phyloP scores from a whole-genome alignment of 2,113 vertebrate species.

The Phrynosoma blainvillii region DNA sequence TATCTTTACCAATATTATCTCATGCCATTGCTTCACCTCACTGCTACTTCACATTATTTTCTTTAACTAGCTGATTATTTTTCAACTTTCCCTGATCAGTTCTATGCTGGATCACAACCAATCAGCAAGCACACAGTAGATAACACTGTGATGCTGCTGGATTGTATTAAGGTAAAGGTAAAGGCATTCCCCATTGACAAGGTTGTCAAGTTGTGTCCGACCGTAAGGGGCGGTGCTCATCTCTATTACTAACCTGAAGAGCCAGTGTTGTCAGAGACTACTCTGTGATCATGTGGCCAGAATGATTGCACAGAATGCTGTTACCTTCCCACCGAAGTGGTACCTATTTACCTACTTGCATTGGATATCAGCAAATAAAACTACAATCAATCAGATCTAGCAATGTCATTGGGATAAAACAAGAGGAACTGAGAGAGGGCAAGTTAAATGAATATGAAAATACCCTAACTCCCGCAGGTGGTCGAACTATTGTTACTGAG shows the following conservation, averaged over 20 bases:
- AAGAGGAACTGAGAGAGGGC: neutral
- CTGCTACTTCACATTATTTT: neutral
- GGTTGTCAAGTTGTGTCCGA: too few relatives aligned
- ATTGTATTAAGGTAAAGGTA: neutral
- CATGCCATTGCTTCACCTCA: neutral
- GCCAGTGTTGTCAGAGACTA: too few relatives aligned
- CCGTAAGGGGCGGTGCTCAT: too few relatives aligned
- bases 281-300: too few relatives aligned
- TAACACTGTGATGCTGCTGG: neutral
- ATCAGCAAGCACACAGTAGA: neutral
- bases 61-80: neutral
- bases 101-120: neutral
- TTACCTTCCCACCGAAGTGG: too few relatives aligned
- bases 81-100: neutral
- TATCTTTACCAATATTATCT: neutral
- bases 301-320: too few relatives aligned
- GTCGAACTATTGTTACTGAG: too few relatives aligned
- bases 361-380: neutral
- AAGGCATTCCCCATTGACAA: too few relatives aligned
- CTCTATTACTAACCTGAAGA: too few relatives aligned
- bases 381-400: neutral
- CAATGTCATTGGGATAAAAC: neutral
- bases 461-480: neutral
- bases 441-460: neutral
- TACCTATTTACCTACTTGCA: too few relatives aligned